These are phyloP conservation scores for Plectrocnemia conspersa DNA, from an alignment of 1,140 invertebrate species.

Conservation along the genomic window DNA sequence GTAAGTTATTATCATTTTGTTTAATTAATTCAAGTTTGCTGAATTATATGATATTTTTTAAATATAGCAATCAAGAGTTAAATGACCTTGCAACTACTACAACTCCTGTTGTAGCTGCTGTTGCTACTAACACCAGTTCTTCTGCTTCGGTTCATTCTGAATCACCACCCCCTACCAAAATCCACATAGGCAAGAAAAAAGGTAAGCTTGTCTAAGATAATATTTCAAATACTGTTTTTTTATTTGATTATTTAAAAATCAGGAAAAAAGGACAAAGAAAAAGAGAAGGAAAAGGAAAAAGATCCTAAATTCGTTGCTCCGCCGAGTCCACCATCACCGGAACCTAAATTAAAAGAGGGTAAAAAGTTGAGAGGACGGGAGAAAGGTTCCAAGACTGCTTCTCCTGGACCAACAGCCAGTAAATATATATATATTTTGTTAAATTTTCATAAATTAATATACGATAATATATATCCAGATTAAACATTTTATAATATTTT, in stretches of 20 bases:
- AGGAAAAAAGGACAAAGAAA: slow-evolving; percentile 22
- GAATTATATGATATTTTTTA: too few species aligned
- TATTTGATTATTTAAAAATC: slow-evolving; percentile 8
- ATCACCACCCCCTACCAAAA: too few species aligned
- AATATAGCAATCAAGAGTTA: too few species aligned
- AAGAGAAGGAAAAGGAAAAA: slow-evolving; percentile 30
- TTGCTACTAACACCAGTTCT: too few species aligned
- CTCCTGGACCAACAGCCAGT: slow-evolving; percentile 25
- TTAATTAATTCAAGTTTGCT: too few species aligned
- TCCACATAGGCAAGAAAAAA: slow-evolving; percentile 20
- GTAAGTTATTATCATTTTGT: slow-evolving; percentile 43
- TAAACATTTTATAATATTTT: slow-evolving; percentile 3
- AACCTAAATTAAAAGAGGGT: slow-evolving; percentile 45
- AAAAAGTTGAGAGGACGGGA: slow-evolving; percentile 43
- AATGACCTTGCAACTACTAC: too few species aligned
- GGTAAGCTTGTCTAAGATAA: slow-evolving; percentile 18
- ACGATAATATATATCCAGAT: slow-evolving; percentile 3
- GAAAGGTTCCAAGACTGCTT: slow-evolving; percentile 28
- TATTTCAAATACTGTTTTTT: slow-evolving; percentile 5
- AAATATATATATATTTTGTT: slow-evolving; percentile 7
- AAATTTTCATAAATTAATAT: slow-evolving; percentile 5
- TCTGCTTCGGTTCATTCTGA: too few species aligned
- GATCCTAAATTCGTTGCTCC: slow-evolving; percentile 23
- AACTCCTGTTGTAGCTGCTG: too few species aligned
- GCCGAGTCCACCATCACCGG: slow-evolving; percentile 39